These are phyloP conservation scores for Sphenopsis melanotis DNA, from an alignment of 2,797 vertebrate species.

Conservation along the genomic window DNA sequence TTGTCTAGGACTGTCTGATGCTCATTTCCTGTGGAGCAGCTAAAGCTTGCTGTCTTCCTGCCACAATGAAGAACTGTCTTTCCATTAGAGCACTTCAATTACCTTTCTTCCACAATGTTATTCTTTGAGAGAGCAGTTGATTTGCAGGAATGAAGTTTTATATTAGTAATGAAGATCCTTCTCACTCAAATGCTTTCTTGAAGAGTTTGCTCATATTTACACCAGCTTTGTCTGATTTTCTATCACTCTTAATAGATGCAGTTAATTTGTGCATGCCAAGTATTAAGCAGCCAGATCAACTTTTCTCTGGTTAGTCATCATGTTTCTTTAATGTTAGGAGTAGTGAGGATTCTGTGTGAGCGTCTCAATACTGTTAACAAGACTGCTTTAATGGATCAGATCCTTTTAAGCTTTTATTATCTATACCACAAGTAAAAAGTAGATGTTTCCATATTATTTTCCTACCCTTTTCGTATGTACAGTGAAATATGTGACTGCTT, in stretches of 20 bases:
- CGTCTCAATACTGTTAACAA: neutral
- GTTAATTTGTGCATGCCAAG: neutral
- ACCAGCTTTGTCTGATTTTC: neutral
- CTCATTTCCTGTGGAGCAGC: neutral
- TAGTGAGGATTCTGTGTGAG: neutral
- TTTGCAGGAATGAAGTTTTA: neutral
- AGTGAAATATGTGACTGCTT: neutral
- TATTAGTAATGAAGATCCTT: neutral
- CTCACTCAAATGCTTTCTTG: neutral
- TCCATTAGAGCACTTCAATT: neutral
- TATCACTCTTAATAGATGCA: neutral
- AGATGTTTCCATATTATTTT: neutral
- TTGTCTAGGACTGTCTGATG: neutral
- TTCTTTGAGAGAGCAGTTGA: neutral
- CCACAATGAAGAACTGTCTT: neutral
- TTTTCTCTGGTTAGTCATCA: neutral
- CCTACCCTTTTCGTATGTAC: neutral
- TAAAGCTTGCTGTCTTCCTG: neutral
- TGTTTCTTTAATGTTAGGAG: neutral
- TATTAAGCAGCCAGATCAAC: neutral
- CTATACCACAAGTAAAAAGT: neutral
- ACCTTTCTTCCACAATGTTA: neutral
- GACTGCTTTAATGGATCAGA: neutral
- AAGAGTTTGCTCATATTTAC: neutral
- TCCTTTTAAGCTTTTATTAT: neutral